Percentiles rank a stretch among this genome's conserved stretches.
Evolutionary conservation across 2,888 invertebrate genomes (phyloP).

Genomic region (Cephus pygmeus): DNA sequence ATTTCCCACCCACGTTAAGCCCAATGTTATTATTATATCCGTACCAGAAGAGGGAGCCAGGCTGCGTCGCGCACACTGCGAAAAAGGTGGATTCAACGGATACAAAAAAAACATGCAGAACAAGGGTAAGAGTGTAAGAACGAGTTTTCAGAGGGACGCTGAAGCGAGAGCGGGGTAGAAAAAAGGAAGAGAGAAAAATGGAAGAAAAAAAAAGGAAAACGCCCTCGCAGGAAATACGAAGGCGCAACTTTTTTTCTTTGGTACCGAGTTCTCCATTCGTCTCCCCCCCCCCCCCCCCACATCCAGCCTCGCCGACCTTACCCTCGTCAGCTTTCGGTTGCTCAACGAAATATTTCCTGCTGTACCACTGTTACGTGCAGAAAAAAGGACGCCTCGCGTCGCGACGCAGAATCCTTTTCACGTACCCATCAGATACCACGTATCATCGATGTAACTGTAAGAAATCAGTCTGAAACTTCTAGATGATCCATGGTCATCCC

Average conservation of each 20-base stretch:
- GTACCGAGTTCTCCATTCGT: neutral
- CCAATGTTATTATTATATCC: neutral
- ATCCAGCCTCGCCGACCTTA: neutral
- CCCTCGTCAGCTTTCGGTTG: neutral
- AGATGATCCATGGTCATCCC: neutral
- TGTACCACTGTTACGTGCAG: neutral
- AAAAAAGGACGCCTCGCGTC: neutral
- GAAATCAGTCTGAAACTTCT: neutral
- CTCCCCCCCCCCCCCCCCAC: too few relatives aligned
- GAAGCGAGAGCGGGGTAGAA: neutral
- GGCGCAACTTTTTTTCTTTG: neutral
- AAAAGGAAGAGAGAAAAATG: neutral
- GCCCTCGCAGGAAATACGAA: neutral
- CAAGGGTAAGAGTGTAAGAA: neutral
- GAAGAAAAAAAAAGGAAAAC: neutral
- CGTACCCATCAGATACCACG: neutral
- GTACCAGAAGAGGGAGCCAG: neutral
- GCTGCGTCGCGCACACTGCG: neutral
- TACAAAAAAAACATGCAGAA: neutral
- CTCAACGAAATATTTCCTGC: neutral
- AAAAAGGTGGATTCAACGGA: neutral
- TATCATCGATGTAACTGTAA: neutral
- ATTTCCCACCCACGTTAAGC: neutral
- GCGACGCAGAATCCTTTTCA: neutral
- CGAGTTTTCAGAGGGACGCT: neutral